Evolutionary conservation across 2,113 vertebrate species (phyloP), one percentile per base, ranked within the genome.

Genomic region (Forbesichthys papilliferus): DNA sequence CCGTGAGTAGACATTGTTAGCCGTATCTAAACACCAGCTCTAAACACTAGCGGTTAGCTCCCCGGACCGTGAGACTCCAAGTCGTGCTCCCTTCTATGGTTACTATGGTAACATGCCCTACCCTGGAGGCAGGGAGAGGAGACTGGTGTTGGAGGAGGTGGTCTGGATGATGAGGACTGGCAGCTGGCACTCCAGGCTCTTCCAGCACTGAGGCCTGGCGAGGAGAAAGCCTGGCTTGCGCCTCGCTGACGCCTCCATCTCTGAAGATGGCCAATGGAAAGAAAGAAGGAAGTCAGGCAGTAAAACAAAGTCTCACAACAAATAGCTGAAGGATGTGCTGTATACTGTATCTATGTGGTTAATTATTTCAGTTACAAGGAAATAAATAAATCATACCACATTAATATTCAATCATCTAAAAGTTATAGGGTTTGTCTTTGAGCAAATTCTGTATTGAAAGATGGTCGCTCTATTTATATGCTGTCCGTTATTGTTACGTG

Each of bases 71-170:
- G 36, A 42, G 36, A 42, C 27, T 27, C 27, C 27, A 27, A 27
- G 27, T 27, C 27, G 27, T 27, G 27, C 27, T 27, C 27, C 27
- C 27, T 27, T 27, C 27, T 42, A 7, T 54, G 12, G 53, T 54
- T 14, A n/a, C 5, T 16, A 16, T 14, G 53, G 53, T 54, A 16
- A 3, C 77, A 20, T 7, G n/a, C 80, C 94, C 54, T 92, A 99
- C 97, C 97, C 97, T 36, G 87, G n/a, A 69, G 96, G 94, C 71
- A 99, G 89, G 33, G 78, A 81, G 60, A 98, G 81, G 64, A 93
- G 1, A 18, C 89, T 66, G 59, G 95, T 93, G 86, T 94, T 96
- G 52, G 93, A 91, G n/a, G 91, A 91, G 0, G 90, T 92, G 3
- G 96, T 97, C 48, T 89, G 88, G 60, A 97, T 90, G 76, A 85